Conservation (phyloP, 2,888 invertebrate genomes). For the Drosophila acutilabella region DNA sequence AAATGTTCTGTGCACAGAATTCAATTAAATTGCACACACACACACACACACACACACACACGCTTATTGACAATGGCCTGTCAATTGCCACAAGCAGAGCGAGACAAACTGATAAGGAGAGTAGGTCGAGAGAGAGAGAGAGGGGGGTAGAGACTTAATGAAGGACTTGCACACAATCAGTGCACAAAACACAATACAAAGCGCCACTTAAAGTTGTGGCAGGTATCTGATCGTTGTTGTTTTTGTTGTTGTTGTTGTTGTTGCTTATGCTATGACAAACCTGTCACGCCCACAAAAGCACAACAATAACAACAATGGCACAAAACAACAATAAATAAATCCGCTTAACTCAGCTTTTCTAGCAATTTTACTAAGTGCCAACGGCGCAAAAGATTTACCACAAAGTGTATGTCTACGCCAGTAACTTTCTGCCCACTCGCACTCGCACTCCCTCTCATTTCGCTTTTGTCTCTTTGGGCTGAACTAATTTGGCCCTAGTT, state of each 20-base stretch:
- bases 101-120: neutral
- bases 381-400: conserved; percentile 52
- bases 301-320: conserved; percentile 4
- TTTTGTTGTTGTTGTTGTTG: conserved; percentile 3
- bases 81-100: conserved; percentile 55
- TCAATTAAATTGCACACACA: conserved; percentile 66
- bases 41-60: conserved; percentile 11
- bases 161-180: conserved; percentile 55
- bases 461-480: conserved; percentile 19
- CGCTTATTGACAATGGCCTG: conserved; percentile 58
- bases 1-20: conserved; percentile 71
- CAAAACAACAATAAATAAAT: conserved; percentile 54
- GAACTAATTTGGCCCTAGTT: conserved; percentile 68
- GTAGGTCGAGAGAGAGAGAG: neutral
- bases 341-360: conserved; percentile 66
- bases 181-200: conserved; percentile 33
- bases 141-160: conserved; percentile 23
- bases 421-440: neutral
- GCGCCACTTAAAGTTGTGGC: conserved; percentile 57
- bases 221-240: conserved; percentile 26
- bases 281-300: conserved; percentile 49
- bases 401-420: conserved; percentile 24
- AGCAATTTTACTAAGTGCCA: conserved; percentile 69
- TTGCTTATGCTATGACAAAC: conserved; percentile 46
- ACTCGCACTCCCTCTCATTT: conserved; percentile 4